Evolutionary conservation across 2,113 vertebrate species (phyloP).

Genomic region (Calidris pygmaea): DNA sequence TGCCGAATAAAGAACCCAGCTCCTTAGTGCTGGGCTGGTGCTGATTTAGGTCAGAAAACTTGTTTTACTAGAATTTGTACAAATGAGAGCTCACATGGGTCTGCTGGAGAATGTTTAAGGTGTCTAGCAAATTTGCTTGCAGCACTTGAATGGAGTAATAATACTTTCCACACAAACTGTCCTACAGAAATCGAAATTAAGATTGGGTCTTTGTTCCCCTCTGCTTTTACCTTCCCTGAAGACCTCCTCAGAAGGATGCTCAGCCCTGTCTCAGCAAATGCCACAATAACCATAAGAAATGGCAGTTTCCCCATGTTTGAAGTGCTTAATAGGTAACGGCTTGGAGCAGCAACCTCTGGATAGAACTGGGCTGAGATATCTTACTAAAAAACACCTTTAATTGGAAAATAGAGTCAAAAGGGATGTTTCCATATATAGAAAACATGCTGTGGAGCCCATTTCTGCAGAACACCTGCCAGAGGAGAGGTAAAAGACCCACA

Average conservation of each 20-base stretch:
- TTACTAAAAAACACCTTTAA: not conserved
- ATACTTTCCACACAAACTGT: not conserved
- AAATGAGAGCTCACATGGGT: conserved; percentile 14
- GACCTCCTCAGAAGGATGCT: not conserved
- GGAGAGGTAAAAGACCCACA: not conserved
- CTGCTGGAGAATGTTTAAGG: conserved; percentile 13
- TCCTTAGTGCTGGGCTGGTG: not conserved
- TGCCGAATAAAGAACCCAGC: conserved; percentile 19
- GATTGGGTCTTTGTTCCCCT: not conserved
- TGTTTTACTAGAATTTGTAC: conserved; percentile 41
- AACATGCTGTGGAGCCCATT: not conserved
- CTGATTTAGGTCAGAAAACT: conserved; percentile 47
- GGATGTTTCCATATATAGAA: not conserved
- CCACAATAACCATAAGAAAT: not conserved
- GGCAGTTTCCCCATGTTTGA: not conserved
- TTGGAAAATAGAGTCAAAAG: not conserved
- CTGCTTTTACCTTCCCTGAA: not conserved
- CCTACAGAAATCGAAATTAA: not conserved
- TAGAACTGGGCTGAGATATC: not conserved
- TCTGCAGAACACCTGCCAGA: not conserved
- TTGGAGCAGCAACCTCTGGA: not conserved
- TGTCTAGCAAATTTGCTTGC: not conserved
- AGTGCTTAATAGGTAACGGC: not conserved
- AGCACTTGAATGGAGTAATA: not conserved
- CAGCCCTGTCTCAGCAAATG: not conserved